These are phyloP conservation scores for Mesorhabditis spiculigera DNA, from an alignment of 2,888 invertebrate genomes.

Conservation along the genomic window DNA sequence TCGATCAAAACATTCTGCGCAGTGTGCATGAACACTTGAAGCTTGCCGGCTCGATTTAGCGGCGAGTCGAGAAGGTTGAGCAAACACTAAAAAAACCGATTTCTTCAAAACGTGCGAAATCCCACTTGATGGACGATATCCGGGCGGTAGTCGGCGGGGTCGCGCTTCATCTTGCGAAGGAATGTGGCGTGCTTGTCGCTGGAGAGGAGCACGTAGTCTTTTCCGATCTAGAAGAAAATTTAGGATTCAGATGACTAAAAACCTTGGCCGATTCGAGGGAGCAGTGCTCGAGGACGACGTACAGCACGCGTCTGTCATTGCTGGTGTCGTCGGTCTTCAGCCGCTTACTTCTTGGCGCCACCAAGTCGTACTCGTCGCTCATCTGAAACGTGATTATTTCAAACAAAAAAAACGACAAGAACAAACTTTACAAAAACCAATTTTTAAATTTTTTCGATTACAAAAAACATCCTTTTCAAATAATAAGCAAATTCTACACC, in stretches of 20 bases:
- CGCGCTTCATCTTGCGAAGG: slow-evolving; percentile 76
- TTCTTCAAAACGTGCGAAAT: neutral
- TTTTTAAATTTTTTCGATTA: too few species aligned
- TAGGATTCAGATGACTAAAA: neutral
- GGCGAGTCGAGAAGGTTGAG: slow-evolving; percentile 97
- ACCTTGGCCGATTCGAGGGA: slow-evolving; percentile 95
- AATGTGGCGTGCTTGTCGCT: slow-evolving; percentile 51
- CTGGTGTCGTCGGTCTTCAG: slow-evolving; percentile 39
- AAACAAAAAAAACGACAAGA: neutral
- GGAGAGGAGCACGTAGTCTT: slow-evolving; percentile 48
- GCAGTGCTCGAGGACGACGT: slow-evolving; percentile 86
- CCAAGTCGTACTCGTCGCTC: slow-evolving; percentile 31
- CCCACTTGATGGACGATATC: slow-evolving; percentile 87
- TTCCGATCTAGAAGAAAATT: slow-evolving; percentile 37
- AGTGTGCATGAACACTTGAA: slow-evolving; percentile 65
- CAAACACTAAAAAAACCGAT: slow-evolving; percentile 68
- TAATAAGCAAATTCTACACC: too few species aligned
- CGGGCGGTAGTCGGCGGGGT: slow-evolving; percentile 83
- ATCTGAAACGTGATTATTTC: slow-evolving; percentile 15
- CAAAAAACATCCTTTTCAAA: too few species aligned
- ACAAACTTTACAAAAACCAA: neutral
- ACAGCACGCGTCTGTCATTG: slow-evolving; percentile 65
- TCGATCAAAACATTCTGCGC: slow-evolving; percentile 61
- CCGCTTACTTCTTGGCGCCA: slow-evolving; percentile 38
- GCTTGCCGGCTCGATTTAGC: slow-evolving; percentile 75